phyloP scores from a whole-genome alignment of 2,797 vertebrate genomes.

The Anguilla megastoma region DNA sequence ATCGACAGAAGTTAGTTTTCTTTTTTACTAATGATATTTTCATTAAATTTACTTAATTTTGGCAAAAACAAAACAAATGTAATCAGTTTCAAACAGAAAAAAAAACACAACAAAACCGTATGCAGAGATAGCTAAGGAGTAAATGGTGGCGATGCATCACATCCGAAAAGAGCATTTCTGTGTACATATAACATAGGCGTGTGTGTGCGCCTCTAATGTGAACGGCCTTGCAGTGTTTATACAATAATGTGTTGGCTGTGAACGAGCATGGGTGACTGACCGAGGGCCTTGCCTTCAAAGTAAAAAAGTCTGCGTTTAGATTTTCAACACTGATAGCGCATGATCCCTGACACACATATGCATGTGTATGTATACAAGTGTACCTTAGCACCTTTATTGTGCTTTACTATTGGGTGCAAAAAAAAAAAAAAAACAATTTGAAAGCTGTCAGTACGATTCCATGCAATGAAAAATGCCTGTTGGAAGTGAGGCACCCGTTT shows the following conservation, averaged over 20 bases:
- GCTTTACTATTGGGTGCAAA: neutral
- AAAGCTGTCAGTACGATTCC: neutral
- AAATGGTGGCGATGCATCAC: neutral
- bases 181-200: neutral
- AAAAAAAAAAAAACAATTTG: neutral
- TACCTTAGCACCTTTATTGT: neutral
- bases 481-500: neutral
- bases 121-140: neutral
- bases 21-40: no score
- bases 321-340: neutral
- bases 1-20: no score
- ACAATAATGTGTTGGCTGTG: neutral
- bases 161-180: neutral
- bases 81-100: neutral
- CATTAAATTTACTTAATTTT: neutral
- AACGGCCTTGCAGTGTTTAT: neutral
- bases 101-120: neutral
- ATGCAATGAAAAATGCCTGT: neutral
- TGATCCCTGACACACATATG: neutral
- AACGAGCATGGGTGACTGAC: neutral
- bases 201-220: neutral
- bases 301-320: neutral
- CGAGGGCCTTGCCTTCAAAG: neutral
- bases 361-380: neutral
- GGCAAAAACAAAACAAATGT: neutral